Evolutionary conservation across 1,140 invertebrate species (phyloP), one percentile per base, ranked within the genome.

Genomic region (Pygmarrhopalites habei): DNA sequence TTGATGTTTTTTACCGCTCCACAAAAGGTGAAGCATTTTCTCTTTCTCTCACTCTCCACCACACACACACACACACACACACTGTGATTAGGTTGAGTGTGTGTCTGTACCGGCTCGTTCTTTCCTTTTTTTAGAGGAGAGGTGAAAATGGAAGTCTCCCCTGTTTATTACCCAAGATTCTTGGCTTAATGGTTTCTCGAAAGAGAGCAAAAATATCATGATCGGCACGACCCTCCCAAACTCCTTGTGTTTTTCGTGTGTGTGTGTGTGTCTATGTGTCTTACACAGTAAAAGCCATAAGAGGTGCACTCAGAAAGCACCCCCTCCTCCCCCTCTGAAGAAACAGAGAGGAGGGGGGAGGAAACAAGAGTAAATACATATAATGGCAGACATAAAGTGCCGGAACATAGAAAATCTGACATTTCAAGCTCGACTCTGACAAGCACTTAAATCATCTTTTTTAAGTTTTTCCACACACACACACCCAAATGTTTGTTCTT

Each of bases 401-500:
- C 44, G 5, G n/a, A 46, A 46, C 35, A 39, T 39, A 39, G n/a
- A n/a, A 39, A 39, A 10, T 7, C 35, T 39, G 35, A 39, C 35
- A 39, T 39, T 39, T 39, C 10, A 39, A 39, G 35, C 35, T 39
- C 35, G 7, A 10, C 35, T 39, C 35, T 39, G 35, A 39, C 35
- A 39, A 39, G 35, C 35, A 39, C 44, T 46, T 46, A 46, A 46
- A 46, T 46, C 44, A 46, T 46, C 44, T 46, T 46, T 21, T n/a
- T n/a, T n/a, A n/a, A 19, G 44, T 46, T 21, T 46, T 46, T n/a
- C n/a, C n/a, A n/a, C n/a, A n/a, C n/a, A n/a, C n/a, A 46, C 44
- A 46, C 44, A 46, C 44, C 44, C 44, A 46, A 46, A 46, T 46
- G 44, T 46, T 46, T 46, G 19, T 46, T 46, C 44, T 46, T 46